phyloP scores from a whole-genome alignment of 2,888 invertebrate genomes.

The Cremastinae sp. region DNA sequence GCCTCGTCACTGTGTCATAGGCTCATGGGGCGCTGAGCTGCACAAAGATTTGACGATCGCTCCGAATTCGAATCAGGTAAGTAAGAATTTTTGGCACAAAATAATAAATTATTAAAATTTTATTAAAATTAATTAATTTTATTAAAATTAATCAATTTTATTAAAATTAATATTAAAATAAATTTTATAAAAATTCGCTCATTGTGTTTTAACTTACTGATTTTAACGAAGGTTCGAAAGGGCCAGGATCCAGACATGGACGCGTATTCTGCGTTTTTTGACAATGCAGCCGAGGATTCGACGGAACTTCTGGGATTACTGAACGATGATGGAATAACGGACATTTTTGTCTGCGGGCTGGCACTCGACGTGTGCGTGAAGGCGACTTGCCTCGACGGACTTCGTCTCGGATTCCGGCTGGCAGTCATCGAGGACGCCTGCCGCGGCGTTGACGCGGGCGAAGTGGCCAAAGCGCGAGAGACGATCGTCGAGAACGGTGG shows the following conservation, averaged over 20 bases:
- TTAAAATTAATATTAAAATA: too few relatives aligned
- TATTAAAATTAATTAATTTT: too few relatives aligned
- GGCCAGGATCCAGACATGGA: slow-evolving; percentile 96
- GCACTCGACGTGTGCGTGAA: slow-evolving; percentile 97
- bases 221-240: slow-evolving; percentile 88
- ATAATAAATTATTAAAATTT: too few relatives aligned
- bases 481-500: slow-evolving; percentile 88
- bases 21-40: slow-evolving; percentile 95
- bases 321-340: slow-evolving; percentile 88
- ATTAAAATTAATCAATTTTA: too few relatives aligned
- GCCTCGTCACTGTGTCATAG: slow-evolving; percentile 97
- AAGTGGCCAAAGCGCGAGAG: slow-evolving; percentile 88
- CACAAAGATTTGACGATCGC: slow-evolving; percentile 92
- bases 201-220: too few relatives aligned
- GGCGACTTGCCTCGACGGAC: slow-evolving; percentile 91
- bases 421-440: slow-evolving; percentile 94
- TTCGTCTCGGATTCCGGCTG: slow-evolving; percentile 93
- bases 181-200: too few relatives aligned
- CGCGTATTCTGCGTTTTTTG: slow-evolving; percentile 97
- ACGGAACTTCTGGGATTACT: slow-evolving; percentile 91
- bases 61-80: slow-evolving; percentile 86
- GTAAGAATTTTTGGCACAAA: too few relatives aligned
- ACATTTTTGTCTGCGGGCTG: slow-evolving; percentile 95
- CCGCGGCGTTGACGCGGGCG: slow-evolving; percentile 90
- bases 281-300: slow-evolving; percentile 92